Evolutionary conservation across 2,797 vertebrate genomes (phyloP), one percentile per base, ranked within the genome.

Genomic region (Echiichthys vipera): DNA sequence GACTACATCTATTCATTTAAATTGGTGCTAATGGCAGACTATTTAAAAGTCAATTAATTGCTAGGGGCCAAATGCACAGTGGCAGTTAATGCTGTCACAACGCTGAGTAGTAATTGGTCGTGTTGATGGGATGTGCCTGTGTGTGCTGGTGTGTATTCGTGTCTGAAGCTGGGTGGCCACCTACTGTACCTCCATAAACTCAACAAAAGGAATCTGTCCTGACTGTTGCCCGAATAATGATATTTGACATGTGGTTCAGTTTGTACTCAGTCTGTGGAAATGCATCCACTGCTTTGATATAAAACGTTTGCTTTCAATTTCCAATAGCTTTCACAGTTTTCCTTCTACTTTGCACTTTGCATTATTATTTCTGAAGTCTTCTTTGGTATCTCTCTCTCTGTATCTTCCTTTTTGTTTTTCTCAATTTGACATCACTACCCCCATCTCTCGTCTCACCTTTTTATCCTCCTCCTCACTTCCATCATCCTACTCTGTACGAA

Each of bases 41-140:
- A 88, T 91, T 93, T 92, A 91, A 90, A 90, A 90, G 88, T 88
- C 84, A 90, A 87, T 90, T 89, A 87, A 89, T 91, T 84, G 84
- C 89, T 57, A 77, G 71, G 84, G 90, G 91, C 87, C 89, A 86
- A 87, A 85, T 77, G 85, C 89, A 77, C 90, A 81, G 68, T 89
- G 83, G 86, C 81, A 81, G 84, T 89, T 90, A 91, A 90, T 83
- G 83, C 84, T 86, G 88, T 87, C 90, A 91, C 85, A 89, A 89
- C 50, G 58, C 80, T 68, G 73, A 82, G 77, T 72, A 74, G 88
- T 90, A 89, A 90, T 89, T 89, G 79, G 69, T 62, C 86, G 84
- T 88, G 82, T 86, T 83, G 86, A 83, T 78, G 78, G 77, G 62
- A 54, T 64, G 68, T 79, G 84, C 42, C 49, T 64, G 51, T 53